Evolutionary conservation across 2,888 invertebrate genomes (phyloP).

Genomic region (Drosophila anomalata): DNA sequence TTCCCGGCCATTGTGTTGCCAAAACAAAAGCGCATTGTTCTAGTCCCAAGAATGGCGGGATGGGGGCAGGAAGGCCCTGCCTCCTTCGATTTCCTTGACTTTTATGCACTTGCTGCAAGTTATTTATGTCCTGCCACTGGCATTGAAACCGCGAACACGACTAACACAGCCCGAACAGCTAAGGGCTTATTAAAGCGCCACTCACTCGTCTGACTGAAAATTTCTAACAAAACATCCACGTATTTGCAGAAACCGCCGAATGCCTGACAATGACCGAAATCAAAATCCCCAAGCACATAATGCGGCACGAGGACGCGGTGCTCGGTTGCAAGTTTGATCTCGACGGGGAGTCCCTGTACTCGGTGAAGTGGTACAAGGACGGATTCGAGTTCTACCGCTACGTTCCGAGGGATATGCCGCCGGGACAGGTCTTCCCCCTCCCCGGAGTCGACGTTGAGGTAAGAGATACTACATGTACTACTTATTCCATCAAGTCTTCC

Average conservation of each 20-base stretch:
- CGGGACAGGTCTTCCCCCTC: constrained; percentile 90
- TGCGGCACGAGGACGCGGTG: constrained; percentile 90
- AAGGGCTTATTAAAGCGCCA: constrained; percentile 42
- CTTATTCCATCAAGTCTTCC: not conserved
- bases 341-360: constrained; percentile 92
- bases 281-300: constrained; percentile 92
- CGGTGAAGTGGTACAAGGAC: constrained; percentile 96
- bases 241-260: constrained; percentile 82
- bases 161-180: constrained; percentile 13
- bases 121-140: constrained; percentile 73
- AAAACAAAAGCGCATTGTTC: constrained; percentile 79
- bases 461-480: constrained; percentile 84
- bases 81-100: constrained; percentile 78
- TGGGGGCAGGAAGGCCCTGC: constrained; percentile 28
- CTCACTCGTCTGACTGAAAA: not conserved
- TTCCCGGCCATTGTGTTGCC: constrained; percentile 58
- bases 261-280: constrained; percentile 90
- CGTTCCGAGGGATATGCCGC: constrained; percentile 92
- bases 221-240: constrained; percentile 17
- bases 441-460: constrained; percentile 94
- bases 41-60: constrained; percentile 18
- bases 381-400: constrained; percentile 95
- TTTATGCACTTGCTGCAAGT: constrained; percentile 78
- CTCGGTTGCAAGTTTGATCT: constrained; percentile 93
- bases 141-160: constrained; percentile 56